Conservation (phyloP, 2,888 invertebrate species). For the Rugalucina vietnamica region DNA sequence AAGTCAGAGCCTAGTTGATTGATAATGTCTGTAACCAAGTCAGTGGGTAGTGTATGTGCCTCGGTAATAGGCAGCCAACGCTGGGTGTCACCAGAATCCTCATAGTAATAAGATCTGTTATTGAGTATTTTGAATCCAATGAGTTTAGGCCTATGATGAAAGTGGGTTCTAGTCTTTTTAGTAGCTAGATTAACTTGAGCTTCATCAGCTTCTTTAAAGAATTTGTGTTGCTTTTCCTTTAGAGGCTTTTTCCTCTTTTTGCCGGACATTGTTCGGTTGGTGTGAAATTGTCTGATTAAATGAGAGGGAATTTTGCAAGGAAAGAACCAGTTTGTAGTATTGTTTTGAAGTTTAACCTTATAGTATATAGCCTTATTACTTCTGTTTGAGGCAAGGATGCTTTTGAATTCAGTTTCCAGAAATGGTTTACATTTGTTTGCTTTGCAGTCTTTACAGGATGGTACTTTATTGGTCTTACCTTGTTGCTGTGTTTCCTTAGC, state of each 20-base stretch:
- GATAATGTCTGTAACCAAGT: no score
- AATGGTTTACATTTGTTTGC: background rate
- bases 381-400: background rate
- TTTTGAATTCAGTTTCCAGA: background rate
- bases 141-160: no score
- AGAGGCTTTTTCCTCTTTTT: background rate
- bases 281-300: constrained; percentile 21
- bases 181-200: background rate
- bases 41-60: no score
- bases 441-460: background rate
- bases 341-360: background rate
- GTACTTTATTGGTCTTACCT: background rate
- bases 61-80: no score
- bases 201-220: constrained; percentile 14
- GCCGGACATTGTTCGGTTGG: constrained; percentile 18
- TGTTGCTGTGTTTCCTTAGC: background rate
- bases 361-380: constrained; percentile 1
- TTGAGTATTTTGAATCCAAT: no score
- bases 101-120: no score
- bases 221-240: constrained; percentile 8
- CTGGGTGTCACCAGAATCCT: no score
- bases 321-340: background rate
- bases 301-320: constrained; percentile 5
- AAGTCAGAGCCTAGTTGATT: no score
- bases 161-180: background rate